Base-by-base conservation (phyloP, 2,113 vertebrate species). In the Rynchops niger region DNA sequence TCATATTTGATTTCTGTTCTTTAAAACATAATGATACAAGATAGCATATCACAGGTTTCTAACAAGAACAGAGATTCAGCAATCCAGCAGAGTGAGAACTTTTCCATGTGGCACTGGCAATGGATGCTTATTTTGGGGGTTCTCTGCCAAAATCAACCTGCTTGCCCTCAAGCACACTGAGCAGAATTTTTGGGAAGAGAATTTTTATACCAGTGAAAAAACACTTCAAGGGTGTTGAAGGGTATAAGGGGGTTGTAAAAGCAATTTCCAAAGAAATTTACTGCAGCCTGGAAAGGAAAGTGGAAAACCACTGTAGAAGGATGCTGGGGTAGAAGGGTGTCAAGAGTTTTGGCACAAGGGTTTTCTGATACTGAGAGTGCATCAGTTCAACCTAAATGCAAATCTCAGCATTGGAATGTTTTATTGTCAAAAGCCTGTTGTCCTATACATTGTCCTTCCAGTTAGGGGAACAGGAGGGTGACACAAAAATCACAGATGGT, bases 91-190 rank as follows among this genome's bases (percentile, higher is more conserved):
- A 81, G 32, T 62, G 72, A 81, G 72, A 92, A 59, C 15, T 88
- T 89, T 36, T 30, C 34, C 26, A 38, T 27, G 40, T 74, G 19
- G 58, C 30, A 58, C 32, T 73, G 67, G 58, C 49, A 85, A 36
- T 43, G 34, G 56, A 29, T 32, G 13, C 18, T 42, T 70, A 15
- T 47, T 95, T 80, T 2, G 2, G 13, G 15, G 6, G 29, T 72
- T 53, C 14, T 90, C 58, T 95, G 61, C 61, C 77, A 84, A 92
- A 76, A 87, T 53, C 56, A 82, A 56, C 43, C 40, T 90, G 62
- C n/a, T 88, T 95, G 78, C 38, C 62, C 52, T 0, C 0, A 77
- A 73, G 5, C 1, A 5, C 38, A 32, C 3, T 21, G 8, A 63
- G 20, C 18, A 88, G 34, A 82, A 72, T 52, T 90, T 74, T 36